Evolutionary conservation across 2,797 vertebrate species (phyloP).

Genomic region (Phoxinus dragarum): DNA sequence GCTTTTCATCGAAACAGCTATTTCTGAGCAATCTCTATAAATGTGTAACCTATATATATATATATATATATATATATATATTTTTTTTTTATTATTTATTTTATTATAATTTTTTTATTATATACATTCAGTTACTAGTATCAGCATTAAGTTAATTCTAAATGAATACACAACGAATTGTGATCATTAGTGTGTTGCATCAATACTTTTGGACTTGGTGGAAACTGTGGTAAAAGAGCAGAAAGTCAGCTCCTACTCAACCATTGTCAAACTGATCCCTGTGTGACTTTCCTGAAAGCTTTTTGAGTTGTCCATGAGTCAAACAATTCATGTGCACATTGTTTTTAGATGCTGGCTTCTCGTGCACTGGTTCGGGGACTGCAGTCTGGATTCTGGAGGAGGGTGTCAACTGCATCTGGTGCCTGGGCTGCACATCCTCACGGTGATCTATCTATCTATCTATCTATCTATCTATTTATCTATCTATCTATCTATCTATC

Average conservation of each 20-base stretch:
- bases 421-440: constrained; percentile 51
- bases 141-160: neutral
- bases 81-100: no score
- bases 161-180: neutral
- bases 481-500: neutral
- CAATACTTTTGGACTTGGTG: neutral
- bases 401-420: constrained; percentile 56
- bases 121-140: no score
- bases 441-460: constrained; percentile 19
- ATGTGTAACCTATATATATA: neutral
- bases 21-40: neutral
- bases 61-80: no score
- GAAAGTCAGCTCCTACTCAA: neutral
- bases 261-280: neutral
- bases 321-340: neutral
- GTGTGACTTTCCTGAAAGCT: neutral
- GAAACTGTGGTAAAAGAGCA: neutral
- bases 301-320: neutral
- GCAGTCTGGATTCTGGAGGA: constrained; percentile 57
- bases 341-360: constrained; percentile 61
- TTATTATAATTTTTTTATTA: no score
- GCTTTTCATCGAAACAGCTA: neutral
- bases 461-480: neutral
- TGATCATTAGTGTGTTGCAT: neutral
- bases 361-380: constrained; percentile 59